Evolutionary conservation across 2,113 vertebrate species (phyloP), one percentile per base, ranked within the genome.

Genomic region (Malaclemys terrapin): DNA sequence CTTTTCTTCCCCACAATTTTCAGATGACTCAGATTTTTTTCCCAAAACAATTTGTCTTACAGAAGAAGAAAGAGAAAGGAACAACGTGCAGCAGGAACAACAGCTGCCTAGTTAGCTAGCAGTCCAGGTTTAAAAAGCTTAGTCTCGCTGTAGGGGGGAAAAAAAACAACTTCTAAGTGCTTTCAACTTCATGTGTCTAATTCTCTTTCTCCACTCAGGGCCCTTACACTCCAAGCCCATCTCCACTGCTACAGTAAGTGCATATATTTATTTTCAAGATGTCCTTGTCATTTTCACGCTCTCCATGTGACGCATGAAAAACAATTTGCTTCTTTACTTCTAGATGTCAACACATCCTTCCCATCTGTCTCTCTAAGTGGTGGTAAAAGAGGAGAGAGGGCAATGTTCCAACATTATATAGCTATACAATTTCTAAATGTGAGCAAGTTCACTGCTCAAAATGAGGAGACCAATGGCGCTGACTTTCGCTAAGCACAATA

Each of bases 261-360:
- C 10, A 85, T n/a, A 19, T 53, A 80, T 91, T 94, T 90, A 53
- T 94, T 96, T 93, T 94, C 75, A 56, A 80, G 8, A 24, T 50
- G 4, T 62, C 45, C 5, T 87, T 93, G 45, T 56, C 5, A 53
- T 72, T 93, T 79, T 91, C 19, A 3, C 47, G 13, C 38, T 45
- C 3, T 91, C 82, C 20, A n/a, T 50, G 35, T 82, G 54, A 78
- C 1, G 4, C 35, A 75, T 49, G 38, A 85, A 95, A 93, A n/a
- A 0, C 49, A 57, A 78, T 83, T 90, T 94, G 2, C 6, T 88
- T 14, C 65, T 92, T 92, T 94, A 78, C 17, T 62, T 3, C 17
- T 29, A 1, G 75, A 56, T 80, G 17, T 2, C n/a, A 90, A 31
- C 24, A 38, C 8, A 57, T 83, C 80, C 14, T 91, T 85, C 65